Conservation (phyloP, 2,797 vertebrate species). For the Acrossocheilus wenchowensis region DNA sequence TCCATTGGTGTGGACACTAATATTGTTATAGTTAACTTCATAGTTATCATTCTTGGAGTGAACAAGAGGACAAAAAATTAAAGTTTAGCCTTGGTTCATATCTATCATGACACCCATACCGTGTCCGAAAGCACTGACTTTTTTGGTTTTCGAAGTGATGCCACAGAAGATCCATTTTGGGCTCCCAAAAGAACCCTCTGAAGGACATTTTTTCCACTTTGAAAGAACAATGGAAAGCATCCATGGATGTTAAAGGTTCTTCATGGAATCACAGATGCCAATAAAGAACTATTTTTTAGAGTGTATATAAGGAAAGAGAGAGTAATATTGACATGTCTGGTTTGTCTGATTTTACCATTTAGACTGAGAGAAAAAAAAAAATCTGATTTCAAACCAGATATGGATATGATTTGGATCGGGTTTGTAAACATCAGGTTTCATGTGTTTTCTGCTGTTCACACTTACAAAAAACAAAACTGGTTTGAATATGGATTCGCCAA, state of each 20-base stretch:
- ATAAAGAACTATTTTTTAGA: background rate
- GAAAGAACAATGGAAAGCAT: background rate
- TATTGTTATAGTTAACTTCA: background rate
- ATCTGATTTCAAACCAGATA: background rate
- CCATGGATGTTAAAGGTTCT: background rate
- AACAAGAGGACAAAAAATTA: background rate
- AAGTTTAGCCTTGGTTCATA: background rate
- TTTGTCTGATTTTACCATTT: background rate
- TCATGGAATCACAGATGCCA: background rate
- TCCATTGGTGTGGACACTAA: background rate
- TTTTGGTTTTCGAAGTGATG: background rate
- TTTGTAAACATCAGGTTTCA: constrained; percentile 1
- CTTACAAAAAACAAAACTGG: background rate
- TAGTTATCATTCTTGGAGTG: background rate
- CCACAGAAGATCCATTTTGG: background rate
- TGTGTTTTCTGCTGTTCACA: constrained; percentile 1
- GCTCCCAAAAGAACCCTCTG: background rate
- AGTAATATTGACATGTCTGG: background rate
- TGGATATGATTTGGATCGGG: background rate
- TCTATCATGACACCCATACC: background rate
- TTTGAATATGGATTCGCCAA: background rate
- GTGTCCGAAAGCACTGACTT: background rate
- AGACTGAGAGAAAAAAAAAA: background rate
- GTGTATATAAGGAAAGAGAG: background rate
- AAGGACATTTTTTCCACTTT: background rate